Percentiles rank a stretch among this genome's conserved stretches.
Conservation (phyloP, 2,797 vertebrate species). For the Lateolabrax maculatus region DNA sequence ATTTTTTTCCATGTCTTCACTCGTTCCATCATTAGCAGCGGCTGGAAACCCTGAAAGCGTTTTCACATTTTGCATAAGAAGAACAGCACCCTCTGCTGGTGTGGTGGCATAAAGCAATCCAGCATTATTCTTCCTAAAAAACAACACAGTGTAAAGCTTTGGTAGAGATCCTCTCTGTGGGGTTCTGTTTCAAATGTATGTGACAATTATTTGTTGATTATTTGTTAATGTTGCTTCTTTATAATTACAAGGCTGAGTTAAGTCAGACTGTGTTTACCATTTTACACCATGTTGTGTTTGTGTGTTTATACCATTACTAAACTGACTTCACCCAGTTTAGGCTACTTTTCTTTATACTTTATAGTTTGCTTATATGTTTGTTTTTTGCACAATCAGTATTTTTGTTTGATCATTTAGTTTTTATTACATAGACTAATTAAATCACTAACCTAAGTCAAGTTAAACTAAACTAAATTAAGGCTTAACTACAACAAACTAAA, state of each 20-base stretch:
- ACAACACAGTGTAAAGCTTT: not conserved
- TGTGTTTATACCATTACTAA: not conserved
- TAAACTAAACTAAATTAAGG: too few relatives aligned
- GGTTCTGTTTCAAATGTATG: too few relatives aligned
- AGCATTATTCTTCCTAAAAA: not conserved
- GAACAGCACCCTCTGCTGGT: not conserved
- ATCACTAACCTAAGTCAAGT: fast-evolving
- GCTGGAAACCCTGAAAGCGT: not conserved
- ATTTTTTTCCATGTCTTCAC: constrained; percentile 6
- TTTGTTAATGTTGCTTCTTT: not conserved
- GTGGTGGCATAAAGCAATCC: not conserved
- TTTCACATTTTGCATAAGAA: not conserved
- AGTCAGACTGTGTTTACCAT: not conserved
- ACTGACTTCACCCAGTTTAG: too few relatives aligned
- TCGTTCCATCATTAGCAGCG: constrained; percentile 11
- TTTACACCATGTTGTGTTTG: not conserved
- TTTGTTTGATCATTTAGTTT: not conserved
- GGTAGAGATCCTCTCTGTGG: too few relatives aligned
- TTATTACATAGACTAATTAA: not conserved
- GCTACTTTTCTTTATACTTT: not conserved
- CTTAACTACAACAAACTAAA: not conserved
- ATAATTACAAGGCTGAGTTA: not conserved
- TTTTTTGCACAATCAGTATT: not conserved
- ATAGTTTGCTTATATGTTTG: too few relatives aligned
- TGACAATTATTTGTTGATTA: not conserved